A percentile compares a stretch with the other conserved stretches of the same genome.
Evolutionary conservation across 2,888 invertebrate genomes (phyloP).

Genomic region (Steromphala cineraria): DNA sequence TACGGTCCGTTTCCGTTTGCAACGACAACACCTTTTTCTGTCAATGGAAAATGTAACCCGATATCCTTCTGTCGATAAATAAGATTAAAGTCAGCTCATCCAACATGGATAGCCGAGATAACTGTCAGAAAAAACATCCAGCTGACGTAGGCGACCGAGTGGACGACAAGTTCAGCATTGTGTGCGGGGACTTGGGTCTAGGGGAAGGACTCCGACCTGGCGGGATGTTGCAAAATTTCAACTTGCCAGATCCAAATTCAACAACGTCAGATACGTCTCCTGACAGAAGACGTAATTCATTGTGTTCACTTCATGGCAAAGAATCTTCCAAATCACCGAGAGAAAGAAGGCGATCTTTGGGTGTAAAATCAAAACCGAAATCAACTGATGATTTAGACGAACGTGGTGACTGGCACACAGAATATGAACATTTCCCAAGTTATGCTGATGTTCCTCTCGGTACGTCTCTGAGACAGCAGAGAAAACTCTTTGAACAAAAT

Average conservation of each 20-base stretch:
- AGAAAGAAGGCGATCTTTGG: neutral
- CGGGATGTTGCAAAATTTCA: constrained; percentile 35
- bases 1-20: neutral
- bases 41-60: neutral
- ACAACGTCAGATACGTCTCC: too few relatives aligned
- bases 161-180: constrained; percentile 41
- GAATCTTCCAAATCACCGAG: neutral
- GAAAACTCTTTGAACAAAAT: constrained; percentile 58
- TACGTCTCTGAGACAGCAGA: constrained; percentile 64
- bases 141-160: neutral
- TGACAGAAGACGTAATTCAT: neutral
- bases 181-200: constrained; percentile 59
- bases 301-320: neutral
- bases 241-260: neutral
- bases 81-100: neutral
- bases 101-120: neutral
- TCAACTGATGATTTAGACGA: neutral
- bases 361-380: neutral
- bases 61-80: neutral
- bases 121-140: neutral
- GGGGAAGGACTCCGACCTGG: constrained; percentile 57
- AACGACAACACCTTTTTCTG: constrained; percentile 11
- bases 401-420: neutral
- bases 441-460: constrained; percentile 63
- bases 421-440: constrained; percentile 47